Conservation (phyloP, 2,888 invertebrate species). For the Uloborus plumipes region DNA sequence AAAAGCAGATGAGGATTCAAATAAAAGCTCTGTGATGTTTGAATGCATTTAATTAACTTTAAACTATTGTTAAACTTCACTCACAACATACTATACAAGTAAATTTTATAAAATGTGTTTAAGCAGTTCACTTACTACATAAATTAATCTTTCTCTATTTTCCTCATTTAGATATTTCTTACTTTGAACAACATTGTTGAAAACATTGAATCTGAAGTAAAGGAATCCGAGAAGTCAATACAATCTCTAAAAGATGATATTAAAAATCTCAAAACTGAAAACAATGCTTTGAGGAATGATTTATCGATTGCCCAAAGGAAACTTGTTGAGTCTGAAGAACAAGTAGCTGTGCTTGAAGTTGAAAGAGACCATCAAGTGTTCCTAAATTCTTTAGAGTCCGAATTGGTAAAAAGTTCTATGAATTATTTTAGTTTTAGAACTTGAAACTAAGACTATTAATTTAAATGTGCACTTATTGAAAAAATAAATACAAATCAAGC, state of each 20-base stretch:
- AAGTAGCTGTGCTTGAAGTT: slow-evolving; percentile 26
- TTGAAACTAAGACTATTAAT: no score
- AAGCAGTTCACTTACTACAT: no score
- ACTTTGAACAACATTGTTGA: slow-evolving; percentile 38
- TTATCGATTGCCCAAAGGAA: slow-evolving; percentile 29
- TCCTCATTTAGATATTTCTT: slow-evolving; percentile 27
- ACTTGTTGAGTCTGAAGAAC: slow-evolving; percentile 29
- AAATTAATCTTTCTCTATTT: not conserved
- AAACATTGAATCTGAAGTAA: slow-evolving; percentile 45
- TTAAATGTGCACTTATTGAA: no score
- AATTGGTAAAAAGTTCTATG: slow-evolving; percentile 7
- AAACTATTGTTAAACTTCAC: no score
- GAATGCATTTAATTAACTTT: no score
- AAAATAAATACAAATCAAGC: no score
- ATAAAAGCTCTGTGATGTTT: no score
- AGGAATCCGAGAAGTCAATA: slow-evolving; percentile 25
- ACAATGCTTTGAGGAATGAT: slow-evolving; percentile 35
- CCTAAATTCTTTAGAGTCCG: slow-evolving; percentile 25
- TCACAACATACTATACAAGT: no score
- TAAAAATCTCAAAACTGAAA: slow-evolving; percentile 31
- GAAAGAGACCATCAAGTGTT: slow-evolving; percentile 28
- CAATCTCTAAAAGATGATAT: slow-evolving; percentile 28
- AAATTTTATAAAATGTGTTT: no score
- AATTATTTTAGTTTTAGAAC: not conserved
- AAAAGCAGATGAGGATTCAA: no score